These are phyloP conservation scores for Callithrix jacchus DNA, from an alignment of 2,113 vertebrate genomes.

Conservation along the genomic window DNA sequence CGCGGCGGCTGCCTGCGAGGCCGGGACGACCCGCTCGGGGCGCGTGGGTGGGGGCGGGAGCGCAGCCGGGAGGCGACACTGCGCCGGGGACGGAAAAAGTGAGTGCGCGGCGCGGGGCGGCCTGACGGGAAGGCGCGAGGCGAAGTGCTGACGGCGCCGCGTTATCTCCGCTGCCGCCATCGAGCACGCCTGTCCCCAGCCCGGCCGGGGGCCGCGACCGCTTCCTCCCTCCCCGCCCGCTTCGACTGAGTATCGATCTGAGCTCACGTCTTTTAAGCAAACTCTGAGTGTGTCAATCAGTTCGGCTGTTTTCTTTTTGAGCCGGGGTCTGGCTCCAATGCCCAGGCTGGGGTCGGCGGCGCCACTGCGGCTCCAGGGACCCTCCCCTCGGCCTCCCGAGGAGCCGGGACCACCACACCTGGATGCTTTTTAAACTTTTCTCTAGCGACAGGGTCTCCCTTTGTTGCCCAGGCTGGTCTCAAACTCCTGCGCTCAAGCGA, in stretches of 20 bases:
- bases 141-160: slow-evolving; percentile 45
- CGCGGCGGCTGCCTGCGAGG: not conserved
- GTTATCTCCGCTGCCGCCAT: not conserved
- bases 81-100: slow-evolving; percentile 42
- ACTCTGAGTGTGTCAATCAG: not conserved
- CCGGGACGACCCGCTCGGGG: not conserved
- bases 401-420: too few relatives aligned
- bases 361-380: too few relatives aligned
- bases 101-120: not conserved
- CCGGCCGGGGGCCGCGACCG: not conserved
- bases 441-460: too few relatives aligned
- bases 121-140: slow-evolving; percentile 58
- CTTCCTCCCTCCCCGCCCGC: not conserved
- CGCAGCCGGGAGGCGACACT: not conserved
- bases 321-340: too few relatives aligned
- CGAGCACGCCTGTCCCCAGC: not conserved
- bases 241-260: not conserved
- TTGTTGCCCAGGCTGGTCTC: too few relatives aligned
- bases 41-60: not conserved
- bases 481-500: too few relatives aligned
- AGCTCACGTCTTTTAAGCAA: not conserved
- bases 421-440: too few relatives aligned
- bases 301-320: rapidly evolving
- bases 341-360: too few relatives aligned
- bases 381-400: too few relatives aligned